Conservation (phyloP, 2,113 vertebrate genomes). For the Symphodus melops region DNA sequence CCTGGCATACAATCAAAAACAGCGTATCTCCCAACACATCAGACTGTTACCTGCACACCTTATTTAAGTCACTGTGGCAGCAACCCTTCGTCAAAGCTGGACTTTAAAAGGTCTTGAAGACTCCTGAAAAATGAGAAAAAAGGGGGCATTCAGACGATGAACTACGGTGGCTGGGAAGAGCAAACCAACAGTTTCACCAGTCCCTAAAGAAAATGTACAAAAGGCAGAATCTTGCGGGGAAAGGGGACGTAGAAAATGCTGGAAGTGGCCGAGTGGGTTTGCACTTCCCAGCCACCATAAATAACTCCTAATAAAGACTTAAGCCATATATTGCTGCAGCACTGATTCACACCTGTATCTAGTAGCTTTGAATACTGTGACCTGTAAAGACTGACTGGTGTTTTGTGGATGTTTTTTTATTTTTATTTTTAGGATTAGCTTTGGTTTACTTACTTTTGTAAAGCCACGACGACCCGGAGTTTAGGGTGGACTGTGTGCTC, state of each 20-base stretch:
- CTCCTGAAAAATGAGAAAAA: no score
- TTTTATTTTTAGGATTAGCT: slow-evolving; percentile 40
- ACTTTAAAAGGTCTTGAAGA: slow-evolving; percentile 11
- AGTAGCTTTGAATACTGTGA: slow-evolving; percentile 61
- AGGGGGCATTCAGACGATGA: no score
- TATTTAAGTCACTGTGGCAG: background rate
- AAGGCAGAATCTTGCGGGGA: no score
- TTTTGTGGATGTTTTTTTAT: slow-evolving; percentile 22
- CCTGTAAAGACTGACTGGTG: slow-evolving; percentile 8
- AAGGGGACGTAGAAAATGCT: no score
- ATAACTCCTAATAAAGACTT: slow-evolving; percentile 5
- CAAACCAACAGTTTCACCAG: no score
- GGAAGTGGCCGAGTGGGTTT: no score
- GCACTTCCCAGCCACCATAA: no score
- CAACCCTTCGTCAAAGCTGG: background rate
- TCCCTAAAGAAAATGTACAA: no score
- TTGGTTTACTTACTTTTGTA: slow-evolving; percentile 41
- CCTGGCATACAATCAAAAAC: background rate
- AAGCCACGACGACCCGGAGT: slow-evolving; percentile 22
- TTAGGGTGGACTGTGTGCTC: slow-evolving; percentile 38
- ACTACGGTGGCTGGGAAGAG: no score
- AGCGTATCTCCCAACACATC: background rate
- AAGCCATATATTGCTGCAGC: slow-evolving; percentile 48
- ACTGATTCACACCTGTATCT: slow-evolving; percentile 33
- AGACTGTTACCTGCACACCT: background rate